phyloP scores from a whole-genome alignment of 2,113 vertebrate genomes.

The Gracilinanus agilis region DNA sequence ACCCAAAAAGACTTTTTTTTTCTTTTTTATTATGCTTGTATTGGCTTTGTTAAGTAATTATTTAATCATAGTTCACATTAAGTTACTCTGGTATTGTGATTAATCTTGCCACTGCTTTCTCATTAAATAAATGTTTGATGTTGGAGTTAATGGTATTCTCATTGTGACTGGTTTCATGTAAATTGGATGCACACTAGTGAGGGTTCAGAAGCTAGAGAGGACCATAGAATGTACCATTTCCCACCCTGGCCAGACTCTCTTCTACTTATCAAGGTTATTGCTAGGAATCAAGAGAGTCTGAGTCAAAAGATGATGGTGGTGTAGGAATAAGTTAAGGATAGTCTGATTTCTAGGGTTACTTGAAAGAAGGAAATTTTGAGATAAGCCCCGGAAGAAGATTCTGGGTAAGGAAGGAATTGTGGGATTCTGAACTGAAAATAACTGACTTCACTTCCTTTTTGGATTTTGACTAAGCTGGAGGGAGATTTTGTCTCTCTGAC shows the following conservation, averaged over 20 bases:
- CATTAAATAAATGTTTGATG: not conserved
- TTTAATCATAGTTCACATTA: not conserved
- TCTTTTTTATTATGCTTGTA: not conserved
- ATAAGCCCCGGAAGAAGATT: no score
- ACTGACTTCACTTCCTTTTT: no score
- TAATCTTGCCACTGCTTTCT: not conserved
- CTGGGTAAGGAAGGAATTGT: no score
- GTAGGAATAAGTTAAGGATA: no score
- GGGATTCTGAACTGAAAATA: no score
- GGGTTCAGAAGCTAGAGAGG: not conserved
- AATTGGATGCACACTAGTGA: not conserved
- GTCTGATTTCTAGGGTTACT: no score
- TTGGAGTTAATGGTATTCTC: not conserved
- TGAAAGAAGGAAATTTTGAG: no score
- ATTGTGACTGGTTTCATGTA: not conserved
- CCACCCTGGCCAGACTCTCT: not conserved
- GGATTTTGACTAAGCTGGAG: no score
- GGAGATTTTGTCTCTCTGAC: no score
- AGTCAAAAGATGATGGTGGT: not conserved
- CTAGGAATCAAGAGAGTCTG: not conserved
- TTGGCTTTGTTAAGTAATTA: not conserved
- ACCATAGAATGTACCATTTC: not conserved
- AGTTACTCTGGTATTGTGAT: not conserved
- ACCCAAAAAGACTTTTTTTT: no score
- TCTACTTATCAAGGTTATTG: not conserved